phyloP scores from a whole-genome alignment of 2,888 invertebrate species.

The Rotaria socialis region DNA sequence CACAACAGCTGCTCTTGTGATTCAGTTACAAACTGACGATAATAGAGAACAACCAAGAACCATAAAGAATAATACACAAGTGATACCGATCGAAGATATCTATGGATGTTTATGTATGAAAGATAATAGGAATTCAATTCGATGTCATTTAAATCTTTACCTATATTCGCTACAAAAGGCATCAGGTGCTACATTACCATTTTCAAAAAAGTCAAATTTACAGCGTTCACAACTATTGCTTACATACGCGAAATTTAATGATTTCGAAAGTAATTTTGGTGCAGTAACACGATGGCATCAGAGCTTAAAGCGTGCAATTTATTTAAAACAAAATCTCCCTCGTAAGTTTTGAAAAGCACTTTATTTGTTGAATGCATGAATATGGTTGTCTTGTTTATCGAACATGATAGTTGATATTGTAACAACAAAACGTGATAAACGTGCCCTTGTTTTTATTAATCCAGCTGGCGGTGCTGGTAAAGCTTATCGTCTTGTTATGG shows the following conservation, averaged over 20 bases:
- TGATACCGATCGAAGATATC: neutral
- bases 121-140: neutral
- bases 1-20: neutral
- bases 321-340: neutral
- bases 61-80: neutral
- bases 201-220: neutral
- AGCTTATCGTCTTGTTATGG: conserved; percentile 41
- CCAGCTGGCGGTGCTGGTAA: conserved; percentile 44
- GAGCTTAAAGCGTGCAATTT: neutral
- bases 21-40: neutral
- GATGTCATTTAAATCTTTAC: neutral
- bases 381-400: neutral
- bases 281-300: neutral
- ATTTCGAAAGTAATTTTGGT: neutral
- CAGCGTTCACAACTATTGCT: neutral
- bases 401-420: neutral
- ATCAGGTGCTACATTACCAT: no score
- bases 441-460: conserved; percentile 40
- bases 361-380: neutral
- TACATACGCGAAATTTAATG: neutral
- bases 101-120: conserved; percentile 32
- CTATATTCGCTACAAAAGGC: neutral
- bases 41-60: neutral
- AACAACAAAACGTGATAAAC: neutral
- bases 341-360: neutral